Conservation (phyloP, 1,140 invertebrate genomes). For the Procambarus virginalis region DNA sequence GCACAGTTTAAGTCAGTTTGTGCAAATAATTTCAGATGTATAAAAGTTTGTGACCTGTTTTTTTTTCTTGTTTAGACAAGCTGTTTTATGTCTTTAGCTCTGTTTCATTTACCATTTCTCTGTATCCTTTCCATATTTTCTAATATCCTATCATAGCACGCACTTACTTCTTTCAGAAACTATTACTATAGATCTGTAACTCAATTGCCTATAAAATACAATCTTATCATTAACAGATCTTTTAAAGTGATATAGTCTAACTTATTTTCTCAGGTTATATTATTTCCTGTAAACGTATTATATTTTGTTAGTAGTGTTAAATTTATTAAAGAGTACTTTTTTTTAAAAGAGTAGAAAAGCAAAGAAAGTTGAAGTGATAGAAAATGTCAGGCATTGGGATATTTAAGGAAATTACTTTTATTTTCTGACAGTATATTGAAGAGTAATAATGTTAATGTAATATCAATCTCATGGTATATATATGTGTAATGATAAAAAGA, state of each 20-base stretch:
- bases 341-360: neutral
- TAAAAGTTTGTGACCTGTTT: neutral
- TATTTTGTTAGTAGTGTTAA: neutral
- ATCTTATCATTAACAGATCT: neutral
- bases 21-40: neutral
- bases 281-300: neutral
- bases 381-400: neutral
- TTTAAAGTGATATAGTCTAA: neutral
- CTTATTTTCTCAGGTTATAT: neutral
- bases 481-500: neutral
- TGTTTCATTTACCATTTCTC: neutral
- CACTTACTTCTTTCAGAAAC: neutral
- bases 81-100: neutral
- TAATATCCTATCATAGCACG: neutral
- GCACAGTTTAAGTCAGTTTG: neutral
- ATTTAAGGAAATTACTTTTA: neutral
- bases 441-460: neutral
- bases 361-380: neutral
- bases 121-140: neutral
- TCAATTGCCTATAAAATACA: neutral
- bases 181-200: slow-evolving; percentile 14
- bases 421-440: neutral
- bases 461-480: neutral
- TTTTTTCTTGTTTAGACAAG: neutral
- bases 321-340: neutral